Evolutionary conservation across 1,140 invertebrate species (phyloP), one percentile per base, ranked within the genome.

Genomic region (Diorhabda carinulata): DNA sequence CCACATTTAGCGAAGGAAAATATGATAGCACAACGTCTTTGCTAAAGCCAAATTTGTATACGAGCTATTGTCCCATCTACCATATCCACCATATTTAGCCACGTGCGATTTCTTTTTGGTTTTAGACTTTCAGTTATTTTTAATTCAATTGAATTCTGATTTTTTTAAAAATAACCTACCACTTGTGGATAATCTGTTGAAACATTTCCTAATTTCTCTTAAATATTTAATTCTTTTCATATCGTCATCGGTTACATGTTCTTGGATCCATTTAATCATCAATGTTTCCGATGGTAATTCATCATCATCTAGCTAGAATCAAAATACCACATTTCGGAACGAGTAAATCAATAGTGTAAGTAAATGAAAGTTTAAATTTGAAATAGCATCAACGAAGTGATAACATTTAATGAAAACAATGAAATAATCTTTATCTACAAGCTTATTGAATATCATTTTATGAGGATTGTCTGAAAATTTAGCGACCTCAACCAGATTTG

Each of bases 241-340:
- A 68, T 75, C 77, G 58, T 57, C 68, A 45, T 74, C 73, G 41
- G 57, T 64, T 4, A 73, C 57, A 62, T 78, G 70, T 43, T 79
- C 77, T 68, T 79, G 76, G 2, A 78, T 57, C 73, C 74, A 79
- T 74, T 79, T 77, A 8, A 78, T 74, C 5, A 78, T 43, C 62
- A 76, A 68, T 40, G 74, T 74, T 70, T 79, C 78, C n/a, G 78
- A 78, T 44, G 78, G 78, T 43, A 73, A 52, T 70, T 72, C 64
- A 44, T 76, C 72, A 56, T 78, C 74, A 59, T 78, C 78, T 58
- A 79, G 69, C 78, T 79, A 61, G 42, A 73, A 71, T 25, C 41
- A 9, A 57, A 25, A 25, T 65, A 25, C 4, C 4, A 5, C 5
- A 7, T 43, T 43, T 10, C 1, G 3, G 7, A 47, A 4, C 4